These are phyloP conservation scores for Drosophila parvula DNA, from an alignment of 1,140 invertebrate genomes.

Conservation along the genomic window DNA sequence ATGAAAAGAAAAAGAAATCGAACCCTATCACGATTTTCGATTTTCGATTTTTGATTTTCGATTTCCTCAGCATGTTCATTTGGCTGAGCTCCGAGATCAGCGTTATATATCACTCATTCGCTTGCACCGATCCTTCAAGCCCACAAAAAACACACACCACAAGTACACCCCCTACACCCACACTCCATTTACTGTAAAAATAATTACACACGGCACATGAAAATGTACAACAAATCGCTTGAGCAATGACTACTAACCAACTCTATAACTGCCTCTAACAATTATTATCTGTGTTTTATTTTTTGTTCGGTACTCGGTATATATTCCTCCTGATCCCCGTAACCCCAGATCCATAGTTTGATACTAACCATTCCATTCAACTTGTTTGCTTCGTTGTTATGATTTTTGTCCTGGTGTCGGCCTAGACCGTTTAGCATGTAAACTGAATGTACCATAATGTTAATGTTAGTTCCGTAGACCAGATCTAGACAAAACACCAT, in stretches of 20 bases:
- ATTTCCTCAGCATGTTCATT: slow-evolving; percentile 21
- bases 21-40: slow-evolving; percentile 5
- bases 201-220: slow-evolving; percentile 64
- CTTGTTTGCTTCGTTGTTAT: slow-evolving; percentile 56
- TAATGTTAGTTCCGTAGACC: slow-evolving; percentile 28
- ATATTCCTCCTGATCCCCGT: slow-evolving; percentile 26
- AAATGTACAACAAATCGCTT: slow-evolving; percentile 48
- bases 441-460: slow-evolving; percentile 11
- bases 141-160: slow-evolving; percentile 30
- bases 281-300: slow-evolving; percentile 35
- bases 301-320: slow-evolving; percentile 22
- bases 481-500: slow-evolving; percentile 16
- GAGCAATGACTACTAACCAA: slow-evolving; percentile 67
- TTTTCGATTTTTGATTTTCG: background rate
- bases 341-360: slow-evolving; percentile 32
- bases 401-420: slow-evolving; percentile 47
- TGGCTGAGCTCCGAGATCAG: slow-evolving; percentile 27
- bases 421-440: slow-evolving; percentile 23
- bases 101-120: slow-evolving; percentile 56
- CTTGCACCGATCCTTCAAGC: slow-evolving; percentile 49
- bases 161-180: slow-evolving; percentile 11
- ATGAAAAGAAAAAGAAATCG: slow-evolving; percentile 35
- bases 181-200: slow-evolving; percentile 45
- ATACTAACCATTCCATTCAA: slow-evolving; percentile 27
- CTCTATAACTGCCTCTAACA: slow-evolving; percentile 38